A percentile compares a stretch with the other conserved stretches of the same genome.
Conservation (phyloP, 92 coral and sea anemone genomes). For the Umimayanthus chanpuru region DNA sequence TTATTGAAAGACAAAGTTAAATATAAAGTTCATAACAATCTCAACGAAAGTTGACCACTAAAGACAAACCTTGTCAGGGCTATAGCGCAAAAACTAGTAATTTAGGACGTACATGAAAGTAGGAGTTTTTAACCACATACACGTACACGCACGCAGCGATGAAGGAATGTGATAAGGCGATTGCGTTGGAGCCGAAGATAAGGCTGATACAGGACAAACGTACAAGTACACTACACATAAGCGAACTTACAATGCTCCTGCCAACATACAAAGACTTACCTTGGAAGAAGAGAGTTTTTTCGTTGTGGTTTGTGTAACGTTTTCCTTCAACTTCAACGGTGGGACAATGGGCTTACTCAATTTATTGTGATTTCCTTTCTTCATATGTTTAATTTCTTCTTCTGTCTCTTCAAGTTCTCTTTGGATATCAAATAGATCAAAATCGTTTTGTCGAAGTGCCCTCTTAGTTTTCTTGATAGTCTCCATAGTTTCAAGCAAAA, state of each 20-base stretch:
- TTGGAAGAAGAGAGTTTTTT: not conserved
- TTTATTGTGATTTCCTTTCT: slow-evolving; percentile 36
- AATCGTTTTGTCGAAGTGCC: slow-evolving; percentile 63
- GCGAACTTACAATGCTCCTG: not conserved
- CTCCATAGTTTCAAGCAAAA: slow-evolving; percentile 70
- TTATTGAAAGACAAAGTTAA: too few species aligned
- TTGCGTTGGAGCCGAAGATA: too few species aligned
- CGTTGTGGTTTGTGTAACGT: not conserved
- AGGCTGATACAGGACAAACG: too few species aligned
- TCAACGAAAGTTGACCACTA: too few species aligned
- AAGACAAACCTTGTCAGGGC: too few species aligned
- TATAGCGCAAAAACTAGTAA: too few species aligned
- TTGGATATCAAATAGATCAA: slow-evolving; percentile 68
- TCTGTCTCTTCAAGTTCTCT: slow-evolving; percentile 69
- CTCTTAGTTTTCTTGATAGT: slow-evolving; percentile 67
- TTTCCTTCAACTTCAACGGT: slow-evolving; percentile 56
- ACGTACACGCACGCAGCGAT: too few species aligned
- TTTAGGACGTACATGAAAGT: too few species aligned
- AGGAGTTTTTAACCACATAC: too few species aligned
- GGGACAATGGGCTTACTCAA: slow-evolving; percentile 50
- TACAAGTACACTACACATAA: not conserved
- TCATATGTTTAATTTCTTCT: slow-evolving; percentile 65
- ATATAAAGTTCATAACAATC: too few species aligned
- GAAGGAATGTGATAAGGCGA: too few species aligned
- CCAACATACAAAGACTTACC: not conserved